Base-by-base conservation (phyloP, 1,140 invertebrate genomes). In the Calosoma granatense region DNA sequence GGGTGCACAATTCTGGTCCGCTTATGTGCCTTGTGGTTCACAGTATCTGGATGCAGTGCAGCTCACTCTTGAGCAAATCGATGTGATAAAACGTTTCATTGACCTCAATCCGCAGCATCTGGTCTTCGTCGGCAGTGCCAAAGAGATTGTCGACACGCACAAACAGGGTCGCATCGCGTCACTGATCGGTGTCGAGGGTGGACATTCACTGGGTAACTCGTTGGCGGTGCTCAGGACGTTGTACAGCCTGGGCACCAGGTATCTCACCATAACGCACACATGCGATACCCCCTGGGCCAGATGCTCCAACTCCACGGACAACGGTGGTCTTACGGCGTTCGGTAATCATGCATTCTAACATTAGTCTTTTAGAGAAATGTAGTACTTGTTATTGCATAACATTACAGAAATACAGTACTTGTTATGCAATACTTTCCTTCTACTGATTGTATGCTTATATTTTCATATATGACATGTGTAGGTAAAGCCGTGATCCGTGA, bases 21-120 rank as follows among this genome's bases (percentile, higher is more conserved):
- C 87, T 20, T 94, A 92, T 73, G 88, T 89, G 59, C 84, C 85
- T 11, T 94, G 91, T 69, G 81, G 82, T 57, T 80, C 87, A 2
- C 86, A 90, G 66, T 83, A 87, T 70, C 79, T 87, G 68, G 89
- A 93, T 68, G 89, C 90, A 11, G 88, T 36, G 60, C 86, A 92
- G 68, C 74, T 89, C 63, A 87, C 88, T 19, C 73, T 94, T 55
- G 90, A 93, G 70, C 90, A 94, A 72, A 87, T 93, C 65, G 91
- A 94, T 72, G 83, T 91, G 59, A 92, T 94, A 66, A 86, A 88
- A 65, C 82, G 91, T 64, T 81, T 94, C 62, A 83, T 92, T 41
- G 85, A 87, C 62, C 80, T 84, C 70, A 85, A 88, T 70, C 76
- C 79, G 6, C 77, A 80, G 58, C 83, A 86, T 66, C 79, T 89